Base-by-base conservation (phyloP, 2,113 vertebrate species). In the Heterochromis multidens region DNA sequence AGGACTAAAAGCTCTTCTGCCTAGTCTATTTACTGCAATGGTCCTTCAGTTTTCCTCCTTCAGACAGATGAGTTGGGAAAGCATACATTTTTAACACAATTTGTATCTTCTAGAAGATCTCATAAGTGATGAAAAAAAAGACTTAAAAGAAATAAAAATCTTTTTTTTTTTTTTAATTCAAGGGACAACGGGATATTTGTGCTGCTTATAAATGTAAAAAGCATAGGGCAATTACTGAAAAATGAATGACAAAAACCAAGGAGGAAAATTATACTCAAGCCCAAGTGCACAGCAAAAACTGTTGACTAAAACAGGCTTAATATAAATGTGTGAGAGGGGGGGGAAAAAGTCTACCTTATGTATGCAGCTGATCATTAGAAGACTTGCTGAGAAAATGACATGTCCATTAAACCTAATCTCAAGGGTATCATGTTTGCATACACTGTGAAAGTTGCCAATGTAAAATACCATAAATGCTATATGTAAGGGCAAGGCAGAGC, bases 1-100 rank as follows among this genome's bases (percentile, higher is more conserved):
- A 87, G 7, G 85, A 88, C 89, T 91, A 92, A 92, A 93, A 91
- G 92, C 93, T 94, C 87, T 87, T 94, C 88, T 93, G 92, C 90
- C 82, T 63, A 19, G 82, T 92, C 90, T 84, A 91, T 93, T 93
- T 92, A 93, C 86, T 89, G 88, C 91, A 94, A 91, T 52, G 82
- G 62, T 80, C 90, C 72, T 85, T 81, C 52, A 85, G 86, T 90
- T 80, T 80, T 74, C 77, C 40, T 76, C 86, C 23, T 79, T 70
- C 29, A 54, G 29, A 2, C 37, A 82, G 54, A 80, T 13, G 17
- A 79, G 27, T 87, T 81, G n/a, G 37, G 10, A 84, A 80, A 29
- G 56, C 49, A 65, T 23, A 61, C 11, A 79, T 83, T 77, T 83
- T 19, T 77, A 85, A 85, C 10, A 79, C 3, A 16, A 80, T 85